A percentile compares a stretch with the other conserved stretches of the same genome.
phyloP scores from a whole-genome alignment of 2,113 vertebrate genomes.

The Cacatua alba region DNA sequence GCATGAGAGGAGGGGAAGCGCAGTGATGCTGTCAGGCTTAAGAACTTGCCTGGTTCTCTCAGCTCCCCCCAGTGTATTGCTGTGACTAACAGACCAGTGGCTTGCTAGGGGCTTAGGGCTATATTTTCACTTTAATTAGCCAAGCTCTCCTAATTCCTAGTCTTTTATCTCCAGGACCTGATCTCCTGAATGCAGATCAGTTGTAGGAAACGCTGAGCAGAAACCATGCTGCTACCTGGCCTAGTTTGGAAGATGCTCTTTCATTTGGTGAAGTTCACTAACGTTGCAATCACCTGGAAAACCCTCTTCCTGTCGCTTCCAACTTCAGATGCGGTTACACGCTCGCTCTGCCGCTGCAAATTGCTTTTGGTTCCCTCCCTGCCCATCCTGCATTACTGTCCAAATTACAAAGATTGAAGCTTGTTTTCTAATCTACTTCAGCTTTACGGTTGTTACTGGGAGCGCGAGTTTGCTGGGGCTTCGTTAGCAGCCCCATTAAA shows the following conservation, averaged over 20 bases:
- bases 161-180: neutral
- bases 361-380: neutral
- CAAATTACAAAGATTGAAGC: neutral
- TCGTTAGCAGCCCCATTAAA: rapidly evolving
- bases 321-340: neutral
- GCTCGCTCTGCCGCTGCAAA: neutral
- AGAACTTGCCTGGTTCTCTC: neutral
- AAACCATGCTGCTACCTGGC: constrained; percentile 4
- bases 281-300: neutral
- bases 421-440: neutral
- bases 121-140: neutral
- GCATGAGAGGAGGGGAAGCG: neutral
- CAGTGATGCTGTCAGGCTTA: rapidly evolving
- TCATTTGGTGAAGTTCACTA: neutral
- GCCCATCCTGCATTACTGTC: neutral
- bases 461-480: rapidly evolving
- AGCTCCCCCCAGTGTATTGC: neutral
- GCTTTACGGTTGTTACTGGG: neutral
- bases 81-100: neutral
- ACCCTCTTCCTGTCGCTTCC: neutral
- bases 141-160: neutral
- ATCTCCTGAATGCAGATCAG: neutral
- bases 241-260: neutral
- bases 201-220: neutral
- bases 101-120: neutral